Evolutionary conservation across 2,888 invertebrate species (phyloP), one percentile per base, ranked within the genome.

Genomic region (Melieria omissa): DNA sequence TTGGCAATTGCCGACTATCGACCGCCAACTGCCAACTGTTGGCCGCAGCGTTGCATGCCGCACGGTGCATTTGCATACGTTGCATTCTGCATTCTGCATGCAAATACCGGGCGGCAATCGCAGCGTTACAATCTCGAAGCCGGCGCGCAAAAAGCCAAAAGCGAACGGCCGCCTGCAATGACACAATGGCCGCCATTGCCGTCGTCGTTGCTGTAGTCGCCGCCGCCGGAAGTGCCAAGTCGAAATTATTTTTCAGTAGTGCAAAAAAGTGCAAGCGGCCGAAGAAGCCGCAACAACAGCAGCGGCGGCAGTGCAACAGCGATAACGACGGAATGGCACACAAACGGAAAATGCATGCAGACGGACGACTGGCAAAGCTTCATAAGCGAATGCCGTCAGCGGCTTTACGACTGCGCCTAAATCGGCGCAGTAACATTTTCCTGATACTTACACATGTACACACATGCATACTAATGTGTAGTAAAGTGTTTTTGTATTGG

Each of bases 91-190:
- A 60, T 58, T 65, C 55, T 65, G 42, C 65, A 57, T 55, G 60
- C 60, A 80, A 83, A 81, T 77, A 76, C 75, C 75, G 74, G 72
- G 75, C 77, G 71, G 78, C 76, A 78, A 80, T 80, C 78, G 78
- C 78, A 76, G 78, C 78, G 78, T 78, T 78, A 78, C 78, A 77
- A 77, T 79, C 79, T 69, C 41, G 54, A 61, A 63, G 55, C 42
- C 58, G 58, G 58, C 65, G 65, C 45, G 60, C 57, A 65, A 65
- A 60, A 62, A 44, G 54, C 54, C 55, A 55, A n/a, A 16, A 52
- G 47, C 46, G 47, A 10, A 49, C 60, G 44, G 14, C 61, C n/a
- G 14, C 44, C 60, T 7, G 5, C n/a, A 29, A 7, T 49, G 10
- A 6, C 58, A 58, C 58, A 58, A 10, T 42, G 42, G 16, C 58